phyloP scores from a whole-genome alignment of 2,888 invertebrate genomes.

The Euproctis similis region DNA sequence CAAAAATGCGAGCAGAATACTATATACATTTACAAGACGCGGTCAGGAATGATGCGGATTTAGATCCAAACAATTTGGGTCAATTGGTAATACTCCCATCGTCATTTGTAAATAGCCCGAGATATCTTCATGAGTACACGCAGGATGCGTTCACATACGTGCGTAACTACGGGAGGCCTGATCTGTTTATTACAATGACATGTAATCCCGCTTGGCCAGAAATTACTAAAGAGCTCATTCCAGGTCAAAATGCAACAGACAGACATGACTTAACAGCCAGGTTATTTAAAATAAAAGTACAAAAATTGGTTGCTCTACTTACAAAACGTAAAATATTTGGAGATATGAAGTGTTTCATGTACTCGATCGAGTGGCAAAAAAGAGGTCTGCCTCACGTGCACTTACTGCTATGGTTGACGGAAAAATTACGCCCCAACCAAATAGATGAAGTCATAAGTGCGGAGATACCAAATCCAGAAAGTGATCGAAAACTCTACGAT shows the following conservation, averaged over 20 bases:
- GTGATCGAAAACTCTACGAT: background rate
- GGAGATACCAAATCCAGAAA: slow-evolving; percentile 19
- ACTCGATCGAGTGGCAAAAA: slow-evolving; percentile 12
- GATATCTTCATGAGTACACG: background rate
- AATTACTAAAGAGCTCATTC: background rate
- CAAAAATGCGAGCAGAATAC: background rate
- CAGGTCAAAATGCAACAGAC: background rate
- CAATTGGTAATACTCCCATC: background rate
- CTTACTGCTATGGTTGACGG: slow-evolving; percentile 16
- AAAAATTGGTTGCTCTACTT: slow-evolving; percentile 3
- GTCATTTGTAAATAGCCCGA: background rate
- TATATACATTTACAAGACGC: slow-evolving; percentile 2
- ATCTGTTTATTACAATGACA: slow-evolving; percentile 1
- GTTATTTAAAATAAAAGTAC: slow-evolving; percentile 2
- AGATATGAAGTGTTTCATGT: slow-evolving; percentile 4
- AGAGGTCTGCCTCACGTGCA: slow-evolving; percentile 11
- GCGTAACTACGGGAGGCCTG: background rate
- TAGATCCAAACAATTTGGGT: background rate
- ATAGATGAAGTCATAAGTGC: slow-evolving; percentile 23
- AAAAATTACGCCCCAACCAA: slow-evolving; percentile 8
- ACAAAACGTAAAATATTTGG: slow-evolving; percentile 5
- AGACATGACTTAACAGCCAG: slow-evolving; percentile 1
- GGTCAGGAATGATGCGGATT: background rate
- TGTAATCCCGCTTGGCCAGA: slow-evolving; percentile 1
- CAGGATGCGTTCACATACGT: background rate